These are phyloP conservation scores for Novumbra hubbsi DNA, from an alignment of 2,797 vertebrate species.

Conservation along the genomic window DNA sequence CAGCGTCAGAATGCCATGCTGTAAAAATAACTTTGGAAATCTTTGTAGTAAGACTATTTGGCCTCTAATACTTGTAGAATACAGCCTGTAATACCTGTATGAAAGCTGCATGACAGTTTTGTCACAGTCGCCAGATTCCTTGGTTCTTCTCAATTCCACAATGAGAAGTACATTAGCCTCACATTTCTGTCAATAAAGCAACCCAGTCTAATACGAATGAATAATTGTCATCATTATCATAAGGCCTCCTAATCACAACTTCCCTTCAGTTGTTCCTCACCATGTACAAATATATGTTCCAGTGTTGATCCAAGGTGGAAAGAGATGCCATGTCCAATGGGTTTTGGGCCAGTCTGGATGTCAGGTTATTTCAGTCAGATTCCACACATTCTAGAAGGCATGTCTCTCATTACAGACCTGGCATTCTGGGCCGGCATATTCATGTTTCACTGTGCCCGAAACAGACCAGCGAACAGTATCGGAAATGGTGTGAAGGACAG, in stretches of 20 bases:
- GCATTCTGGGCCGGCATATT: neutral
- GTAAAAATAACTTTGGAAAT: neutral
- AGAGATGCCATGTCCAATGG: slow-evolving; percentile 17
- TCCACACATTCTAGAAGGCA: neutral
- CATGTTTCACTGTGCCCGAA: neutral
- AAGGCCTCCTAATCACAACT: neutral
- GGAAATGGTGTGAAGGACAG: slow-evolving; percentile 9
- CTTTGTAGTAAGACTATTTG: neutral
- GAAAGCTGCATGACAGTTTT: neutral
- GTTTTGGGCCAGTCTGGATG: slow-evolving; percentile 32
- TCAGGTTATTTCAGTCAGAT: slow-evolving; percentile 19
- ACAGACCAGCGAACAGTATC: neutral
- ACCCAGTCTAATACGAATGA: neutral
- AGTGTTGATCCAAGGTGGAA: neutral
- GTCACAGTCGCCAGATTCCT: neutral
- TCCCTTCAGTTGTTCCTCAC: neutral
- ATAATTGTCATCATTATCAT: neutral
- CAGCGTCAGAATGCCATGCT: neutral
- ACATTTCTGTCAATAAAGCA: neutral
- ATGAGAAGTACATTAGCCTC: neutral
- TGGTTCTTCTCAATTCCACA: neutral
- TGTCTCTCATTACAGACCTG: neutral
- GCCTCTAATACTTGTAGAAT: neutral
- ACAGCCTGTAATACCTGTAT: neutral
- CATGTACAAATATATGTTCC: neutral